A percentile compares a stretch with the other conserved stretches of the same genome.
Conservation (phyloP, 2,797 vertebrate species). For the Taeniopygia guttata region DNA sequence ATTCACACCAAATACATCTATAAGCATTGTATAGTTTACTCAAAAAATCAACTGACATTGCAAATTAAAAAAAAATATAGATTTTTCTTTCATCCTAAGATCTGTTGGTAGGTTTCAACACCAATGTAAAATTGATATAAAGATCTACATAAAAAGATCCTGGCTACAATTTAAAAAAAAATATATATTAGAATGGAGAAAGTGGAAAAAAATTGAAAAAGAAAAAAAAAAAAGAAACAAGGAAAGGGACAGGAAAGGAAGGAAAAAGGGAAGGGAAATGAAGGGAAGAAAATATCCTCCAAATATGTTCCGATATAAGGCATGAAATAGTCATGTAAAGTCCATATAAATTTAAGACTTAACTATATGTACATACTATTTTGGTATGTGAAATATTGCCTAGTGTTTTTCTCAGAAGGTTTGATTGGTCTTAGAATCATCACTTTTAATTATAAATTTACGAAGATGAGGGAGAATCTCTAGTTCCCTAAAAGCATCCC, state of each 20-base stretch:
- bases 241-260: not conserved
- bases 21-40: rapidly evolving
- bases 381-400: not conserved
- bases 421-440: not conserved
- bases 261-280: not conserved
- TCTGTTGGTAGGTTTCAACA: not conserved
- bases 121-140: not conserved
- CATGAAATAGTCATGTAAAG: not conserved
- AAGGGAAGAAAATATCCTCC: not conserved
- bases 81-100: not conserved
- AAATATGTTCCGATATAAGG: not conserved
- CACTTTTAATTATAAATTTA: not conserved
- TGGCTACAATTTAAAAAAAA: too few relatives aligned
- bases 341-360: not conserved
- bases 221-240: too few relatives aligned
- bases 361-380: not conserved
- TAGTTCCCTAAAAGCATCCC: not conserved
- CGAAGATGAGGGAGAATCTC: not conserved
- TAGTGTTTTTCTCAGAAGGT: not conserved
- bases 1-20: not conserved
- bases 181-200: not conserved
- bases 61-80: not conserved
- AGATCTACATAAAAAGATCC: not conserved
- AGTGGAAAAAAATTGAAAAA: rapidly evolving
- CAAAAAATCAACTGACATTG: not conserved